phyloP scores from a whole-genome alignment of 2,113 vertebrate genomes.

The Etheostoma spectabile region DNA sequence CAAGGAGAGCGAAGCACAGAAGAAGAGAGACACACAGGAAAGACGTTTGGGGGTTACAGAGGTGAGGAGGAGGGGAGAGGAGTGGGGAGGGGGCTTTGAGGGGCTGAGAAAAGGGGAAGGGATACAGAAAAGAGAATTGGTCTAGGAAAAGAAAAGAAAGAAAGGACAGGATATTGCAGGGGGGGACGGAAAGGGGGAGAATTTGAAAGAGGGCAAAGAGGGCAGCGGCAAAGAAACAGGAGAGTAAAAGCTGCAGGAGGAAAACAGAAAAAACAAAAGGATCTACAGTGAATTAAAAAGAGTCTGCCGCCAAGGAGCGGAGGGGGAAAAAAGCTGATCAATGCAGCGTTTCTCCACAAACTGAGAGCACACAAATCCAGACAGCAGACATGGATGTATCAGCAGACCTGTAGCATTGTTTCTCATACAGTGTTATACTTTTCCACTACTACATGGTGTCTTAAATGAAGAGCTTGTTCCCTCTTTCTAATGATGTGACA shows the following conservation, averaged over 20 bases:
- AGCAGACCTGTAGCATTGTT: conserved; percentile 1
- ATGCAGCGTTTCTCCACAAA: conserved; percentile 44
- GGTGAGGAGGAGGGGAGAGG: conserved; percentile 2
- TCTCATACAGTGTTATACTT: not conserved
- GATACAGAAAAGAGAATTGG: conserved; percentile 64
- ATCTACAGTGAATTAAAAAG: conserved; percentile 43
- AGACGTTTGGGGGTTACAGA: conserved; percentile 51
- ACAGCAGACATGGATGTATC: conserved; percentile 45
- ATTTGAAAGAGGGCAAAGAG: conserved; percentile 73
- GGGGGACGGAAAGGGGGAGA: conserved; percentile 51
- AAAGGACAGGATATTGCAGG: conserved; percentile 77
- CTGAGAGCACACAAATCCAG: conserved; percentile 43
- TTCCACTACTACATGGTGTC: not conserved
- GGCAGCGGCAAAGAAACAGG: conserved; percentile 59
- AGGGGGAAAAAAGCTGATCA: conserved; percentile 38
- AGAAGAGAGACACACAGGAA: conserved; percentile 38
- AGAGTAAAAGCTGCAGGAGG: conserved; percentile 50
- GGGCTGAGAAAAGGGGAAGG: conserved; percentile 70
- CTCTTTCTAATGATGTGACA: conserved; percentile 22
- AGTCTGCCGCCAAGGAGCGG: conserved; percentile 35
- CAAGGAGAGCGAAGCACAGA: conserved; percentile 40
- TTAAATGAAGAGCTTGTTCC: conserved; percentile 13
- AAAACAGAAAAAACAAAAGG: conserved; percentile 64
- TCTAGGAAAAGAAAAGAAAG: conserved; percentile 67
- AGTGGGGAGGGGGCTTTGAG: conserved; percentile 39